Evolutionary conservation across 2,888 invertebrate species (phyloP).

Genomic region (Athripsodes cinereus): DNA sequence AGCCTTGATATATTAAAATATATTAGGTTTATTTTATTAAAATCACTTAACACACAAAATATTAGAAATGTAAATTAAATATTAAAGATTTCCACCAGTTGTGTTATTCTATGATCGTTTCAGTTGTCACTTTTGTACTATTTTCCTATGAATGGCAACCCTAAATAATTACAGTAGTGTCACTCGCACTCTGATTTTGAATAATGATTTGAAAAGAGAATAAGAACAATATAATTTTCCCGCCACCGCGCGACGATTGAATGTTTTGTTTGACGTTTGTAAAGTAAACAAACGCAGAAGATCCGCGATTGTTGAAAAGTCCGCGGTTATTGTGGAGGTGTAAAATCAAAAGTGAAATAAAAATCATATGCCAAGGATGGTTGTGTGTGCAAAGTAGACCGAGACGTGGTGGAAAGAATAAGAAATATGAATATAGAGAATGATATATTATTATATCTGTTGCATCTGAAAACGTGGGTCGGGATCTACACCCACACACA

Average conservation of each 20-base stretch:
- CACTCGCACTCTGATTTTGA: neutral
- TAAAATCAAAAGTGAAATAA: conserved; percentile 27
- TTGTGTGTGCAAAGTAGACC: conserved; percentile 23
- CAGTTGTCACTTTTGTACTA: neutral
- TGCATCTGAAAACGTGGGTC: neutral
- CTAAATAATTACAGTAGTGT: neutral
- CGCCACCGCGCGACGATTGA: conserved; percentile 4
- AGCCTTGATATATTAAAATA: too few relatives aligned
- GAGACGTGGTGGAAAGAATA: conserved; percentile 19
- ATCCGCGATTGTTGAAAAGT: neutral
- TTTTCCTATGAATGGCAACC: neutral
- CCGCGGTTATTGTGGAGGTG: conserved; percentile 19
- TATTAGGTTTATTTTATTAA: too few relatives aligned
- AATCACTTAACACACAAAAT: neutral
- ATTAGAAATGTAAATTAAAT: neutral
- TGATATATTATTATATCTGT: neutral
- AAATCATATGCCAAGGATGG: conserved; percentile 14
- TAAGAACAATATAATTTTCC: neutral
- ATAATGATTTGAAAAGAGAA: neutral
- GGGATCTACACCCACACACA: neutral
- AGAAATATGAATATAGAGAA: neutral
- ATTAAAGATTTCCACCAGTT: neutral
- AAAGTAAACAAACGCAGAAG: neutral
- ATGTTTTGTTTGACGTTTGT: neutral
- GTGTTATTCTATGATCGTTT: neutral